A percentile compares a stretch with the other conserved stretches of the same genome.
phyloP scores from a whole-genome alignment of 2,797 vertebrate genomes.

The Chiroxiphia lanceolata region DNA sequence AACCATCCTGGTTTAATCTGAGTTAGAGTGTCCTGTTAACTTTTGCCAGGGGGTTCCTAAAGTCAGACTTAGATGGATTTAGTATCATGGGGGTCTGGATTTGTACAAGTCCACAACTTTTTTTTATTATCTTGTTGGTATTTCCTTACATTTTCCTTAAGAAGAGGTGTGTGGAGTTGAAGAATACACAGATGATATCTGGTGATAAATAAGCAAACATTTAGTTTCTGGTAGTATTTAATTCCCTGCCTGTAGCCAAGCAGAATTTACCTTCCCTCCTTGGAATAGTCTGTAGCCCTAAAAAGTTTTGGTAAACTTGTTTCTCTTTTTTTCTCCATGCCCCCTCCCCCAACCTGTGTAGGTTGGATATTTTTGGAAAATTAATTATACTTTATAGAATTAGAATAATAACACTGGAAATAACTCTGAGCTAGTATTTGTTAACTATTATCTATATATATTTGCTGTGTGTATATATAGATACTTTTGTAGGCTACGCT shows the following conservation, averaged over 20 bases:
- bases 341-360: neutral
- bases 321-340: neutral
- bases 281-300: neutral
- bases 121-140: neutral
- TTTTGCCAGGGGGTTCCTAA: neutral
- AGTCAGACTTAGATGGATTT: neutral
- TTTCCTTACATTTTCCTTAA: neutral
- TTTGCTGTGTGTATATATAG: slow-evolving; percentile 8
- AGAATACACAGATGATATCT: fast-evolving
- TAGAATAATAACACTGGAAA: slow-evolving; percentile 26
- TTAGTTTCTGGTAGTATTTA: neutral
- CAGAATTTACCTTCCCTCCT: neutral
- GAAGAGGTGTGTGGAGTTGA: neutral
- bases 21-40: neutral
- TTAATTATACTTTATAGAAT: slow-evolving; percentile 32
- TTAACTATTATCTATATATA: slow-evolving; percentile 49
- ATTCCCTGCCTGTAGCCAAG: neutral
- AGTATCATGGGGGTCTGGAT: neutral
- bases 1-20: neutral
- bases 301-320: slow-evolving; percentile 23
- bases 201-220: neutral
- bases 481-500: neutral
- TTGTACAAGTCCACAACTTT: neutral
- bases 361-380: slow-evolving; percentile 40
- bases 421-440: slow-evolving; percentile 26